These are phyloP conservation scores for Dendronephthya gigantea DNA, from an alignment of 64 coral and sea anemone genomes.

Conservation along the genomic window DNA sequence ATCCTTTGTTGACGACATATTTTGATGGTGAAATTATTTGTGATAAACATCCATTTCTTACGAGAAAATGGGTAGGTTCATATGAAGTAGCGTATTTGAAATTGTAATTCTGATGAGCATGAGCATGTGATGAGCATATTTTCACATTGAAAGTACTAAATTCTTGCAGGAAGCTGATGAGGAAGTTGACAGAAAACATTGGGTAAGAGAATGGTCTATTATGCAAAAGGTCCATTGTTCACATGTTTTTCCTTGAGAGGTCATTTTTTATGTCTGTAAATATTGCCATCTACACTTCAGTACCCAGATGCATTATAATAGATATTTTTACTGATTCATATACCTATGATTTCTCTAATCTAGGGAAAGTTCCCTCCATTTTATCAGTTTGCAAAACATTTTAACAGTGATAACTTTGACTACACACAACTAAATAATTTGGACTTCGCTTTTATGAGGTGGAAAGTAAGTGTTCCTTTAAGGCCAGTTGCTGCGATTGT, in stretches of 20 bases:
- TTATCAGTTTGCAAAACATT: slow-evolving; percentile 97
- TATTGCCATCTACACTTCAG: too few relatives aligned
- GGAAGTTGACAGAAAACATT: slow-evolving; percentile 97
- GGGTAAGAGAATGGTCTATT: slow-evolving; percentile 46
- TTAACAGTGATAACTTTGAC: slow-evolving; percentile 95
- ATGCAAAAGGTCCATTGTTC: too few relatives aligned
- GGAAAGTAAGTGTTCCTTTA: slow-evolving; percentile 66
- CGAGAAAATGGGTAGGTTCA: slow-evolving; percentile 93
- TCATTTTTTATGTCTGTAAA: too few relatives aligned
- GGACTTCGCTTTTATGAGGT: slow-evolving; percentile 98
- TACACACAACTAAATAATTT: slow-evolving; percentile 85
- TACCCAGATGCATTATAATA: too few relatives aligned
- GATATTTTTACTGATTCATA: neutral
- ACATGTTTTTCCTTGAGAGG: too few relatives aligned
- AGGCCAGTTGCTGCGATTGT: too few relatives aligned
- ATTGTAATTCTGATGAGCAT: too few relatives aligned
- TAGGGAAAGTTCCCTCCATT: slow-evolving; percentile 96
- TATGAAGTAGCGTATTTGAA: too few relatives aligned
- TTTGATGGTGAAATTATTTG: slow-evolving; percentile 99
- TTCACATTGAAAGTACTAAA: neutral
- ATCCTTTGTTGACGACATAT: slow-evolving; percentile 85
- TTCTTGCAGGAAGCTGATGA: slow-evolving; percentile 81
- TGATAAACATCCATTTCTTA: slow-evolving; percentile 95
- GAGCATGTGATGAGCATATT: too few relatives aligned
- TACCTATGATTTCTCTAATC: slow-evolving; percentile 13